These are phyloP conservation scores for Gallirallus australis DNA, from an alignment of 2,797 vertebrate genomes.

Conservation along the genomic window DNA sequence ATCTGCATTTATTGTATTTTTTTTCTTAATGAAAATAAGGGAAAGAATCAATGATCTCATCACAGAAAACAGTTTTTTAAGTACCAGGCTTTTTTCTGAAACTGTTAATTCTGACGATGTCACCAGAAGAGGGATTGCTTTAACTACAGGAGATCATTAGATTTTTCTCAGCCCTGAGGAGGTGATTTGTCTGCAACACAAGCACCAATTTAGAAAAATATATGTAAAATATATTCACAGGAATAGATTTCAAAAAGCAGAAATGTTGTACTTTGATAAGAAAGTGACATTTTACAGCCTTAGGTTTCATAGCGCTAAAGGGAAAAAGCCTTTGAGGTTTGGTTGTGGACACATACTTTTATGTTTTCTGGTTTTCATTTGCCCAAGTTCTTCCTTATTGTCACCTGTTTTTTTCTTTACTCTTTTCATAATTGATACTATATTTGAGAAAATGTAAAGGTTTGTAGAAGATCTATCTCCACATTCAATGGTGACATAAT, in stretches of 20 bases:
- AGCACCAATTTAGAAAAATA: constrained; percentile 41
- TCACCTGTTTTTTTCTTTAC: not conserved
- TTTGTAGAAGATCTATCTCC: not conserved
- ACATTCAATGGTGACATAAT: not conserved
- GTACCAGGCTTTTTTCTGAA: constrained; percentile 52
- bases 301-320: not conserved
- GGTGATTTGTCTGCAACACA: constrained; percentile 55
- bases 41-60: constrained; percentile 19
- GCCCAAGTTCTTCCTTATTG: not conserved
- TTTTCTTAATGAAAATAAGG: no score
- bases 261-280: not conserved
- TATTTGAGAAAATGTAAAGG: not conserved
- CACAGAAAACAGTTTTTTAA: constrained; percentile 62
- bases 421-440: not conserved
- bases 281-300: not conserved
- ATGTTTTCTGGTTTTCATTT: not conserved
- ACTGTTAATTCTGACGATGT: constrained; percentile 3
- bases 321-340: not conserved
- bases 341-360: not conserved
- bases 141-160: constrained; percentile 49
- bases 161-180: constrained; percentile 52
- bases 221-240: constrained; percentile 26
- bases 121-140: constrained; percentile 53
- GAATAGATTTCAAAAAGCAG: not conserved
- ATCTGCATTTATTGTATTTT: constrained; percentile 8